Evolutionary conservation across 2,888 invertebrate genomes (phyloP).

Genomic region (Drosophila subquinaria): DNA sequence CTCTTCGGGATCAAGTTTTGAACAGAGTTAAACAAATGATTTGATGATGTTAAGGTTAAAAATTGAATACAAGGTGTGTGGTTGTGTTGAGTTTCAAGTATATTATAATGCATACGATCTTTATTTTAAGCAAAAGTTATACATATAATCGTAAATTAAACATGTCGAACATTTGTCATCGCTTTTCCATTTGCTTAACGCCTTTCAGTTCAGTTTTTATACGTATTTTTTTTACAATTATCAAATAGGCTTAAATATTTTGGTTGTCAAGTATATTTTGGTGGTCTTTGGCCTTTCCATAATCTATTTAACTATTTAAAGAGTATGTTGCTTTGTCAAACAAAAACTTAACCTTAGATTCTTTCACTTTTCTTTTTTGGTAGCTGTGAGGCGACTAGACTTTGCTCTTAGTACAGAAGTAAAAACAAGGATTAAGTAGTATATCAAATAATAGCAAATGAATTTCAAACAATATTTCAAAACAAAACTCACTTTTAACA

Average conservation of each 20-base stretch:
- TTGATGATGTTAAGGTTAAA: constrained; percentile 19
- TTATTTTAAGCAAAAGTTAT: constrained; percentile 65
- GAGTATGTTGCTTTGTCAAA: constrained; percentile 46
- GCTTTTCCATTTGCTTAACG: constrained; percentile 41
- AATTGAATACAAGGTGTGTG: constrained; percentile 26
- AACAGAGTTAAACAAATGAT: constrained; percentile 24
- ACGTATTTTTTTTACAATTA: constrained; percentile 44
- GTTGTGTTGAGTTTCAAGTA: constrained; percentile 19
- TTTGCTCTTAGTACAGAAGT: constrained; percentile 25
- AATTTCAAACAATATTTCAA: constrained; percentile 7
- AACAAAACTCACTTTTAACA: constrained; percentile 1
- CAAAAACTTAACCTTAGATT: constrained; percentile 63
- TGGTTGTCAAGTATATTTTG: constrained; percentile 33
- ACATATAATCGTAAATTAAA: constrained; percentile 61
- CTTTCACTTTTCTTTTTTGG: constrained; percentile 22
- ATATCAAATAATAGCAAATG: background rate
- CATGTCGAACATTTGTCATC: constrained; percentile 51
- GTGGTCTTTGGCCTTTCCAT: constrained; percentile 51
- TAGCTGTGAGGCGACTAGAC: constrained; percentile 54
- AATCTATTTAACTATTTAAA: constrained; percentile 57
- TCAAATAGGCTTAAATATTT: constrained; percentile 59
- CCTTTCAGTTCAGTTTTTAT: constrained; percentile 62
- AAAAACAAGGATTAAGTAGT: constrained; percentile 16
- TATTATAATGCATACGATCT: constrained; percentile 52
- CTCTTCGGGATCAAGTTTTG: constrained; percentile 17